Evolutionary conservation across 2,113 vertebrate genomes (phyloP).

Genomic region (Campylorhamphus procurvoides): DNA sequence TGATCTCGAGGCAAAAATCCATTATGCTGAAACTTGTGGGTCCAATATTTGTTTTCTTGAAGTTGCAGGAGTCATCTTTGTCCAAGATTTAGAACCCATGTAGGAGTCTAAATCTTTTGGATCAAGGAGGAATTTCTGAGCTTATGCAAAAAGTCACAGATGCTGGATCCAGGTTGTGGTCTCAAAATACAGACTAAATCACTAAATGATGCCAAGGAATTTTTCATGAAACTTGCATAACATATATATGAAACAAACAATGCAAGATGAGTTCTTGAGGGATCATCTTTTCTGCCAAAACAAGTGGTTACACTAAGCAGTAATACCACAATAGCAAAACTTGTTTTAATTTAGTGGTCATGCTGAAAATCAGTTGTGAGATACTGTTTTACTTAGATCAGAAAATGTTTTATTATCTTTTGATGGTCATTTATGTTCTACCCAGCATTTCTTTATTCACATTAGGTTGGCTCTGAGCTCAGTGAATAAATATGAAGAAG

Average conservation of each 20-base stretch:
- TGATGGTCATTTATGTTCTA: neutral
- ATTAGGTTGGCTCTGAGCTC: slow-evolving; percentile 90
- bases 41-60: neutral
- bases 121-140: neutral
- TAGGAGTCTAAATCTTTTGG: neutral
- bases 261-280: neutral
- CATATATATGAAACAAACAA: neutral
- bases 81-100: neutral
- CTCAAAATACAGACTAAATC: neutral
- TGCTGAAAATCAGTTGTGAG: neutral
- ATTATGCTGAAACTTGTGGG: neutral
- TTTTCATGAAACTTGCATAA: neutral
- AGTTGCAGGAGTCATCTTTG: neutral
- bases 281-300: neutral
- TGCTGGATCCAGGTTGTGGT: neutral
- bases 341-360: neutral
- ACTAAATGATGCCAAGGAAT: neutral
- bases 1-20: neutral
- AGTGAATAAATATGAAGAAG: slow-evolving; percentile 94
- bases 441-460: neutral
- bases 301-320: neutral
- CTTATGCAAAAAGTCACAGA: neutral
- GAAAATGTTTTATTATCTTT: neutral
- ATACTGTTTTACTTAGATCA: neutral
- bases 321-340: neutral